Conservation (phyloP, 2,888 invertebrate species). For the Melinaea marsaeus region DNA sequence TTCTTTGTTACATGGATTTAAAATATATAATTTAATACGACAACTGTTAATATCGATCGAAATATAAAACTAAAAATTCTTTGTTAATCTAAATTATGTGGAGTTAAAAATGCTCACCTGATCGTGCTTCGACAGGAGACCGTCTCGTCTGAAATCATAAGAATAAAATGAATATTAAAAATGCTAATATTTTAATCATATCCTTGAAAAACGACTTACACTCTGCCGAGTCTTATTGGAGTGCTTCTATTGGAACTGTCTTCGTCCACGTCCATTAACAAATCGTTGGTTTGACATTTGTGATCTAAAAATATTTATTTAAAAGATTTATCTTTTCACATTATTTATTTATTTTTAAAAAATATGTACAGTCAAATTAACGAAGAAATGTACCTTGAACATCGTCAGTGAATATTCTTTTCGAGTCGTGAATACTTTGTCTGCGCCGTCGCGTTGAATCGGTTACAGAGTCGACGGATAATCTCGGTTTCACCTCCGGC, state of each 20-base stretch:
- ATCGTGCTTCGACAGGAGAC: constrained; percentile 50
- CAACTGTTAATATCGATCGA: no score
- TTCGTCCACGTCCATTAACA: constrained; percentile 58
- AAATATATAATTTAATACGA: no score
- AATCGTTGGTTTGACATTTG: constrained; percentile 48
- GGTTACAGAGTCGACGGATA: constrained; percentile 42
- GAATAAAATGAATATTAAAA: constrained; percentile 16
- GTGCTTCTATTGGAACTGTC: constrained; percentile 57
- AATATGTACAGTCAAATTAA: background rate
- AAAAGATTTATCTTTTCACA: background rate
- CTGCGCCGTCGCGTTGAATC: constrained; percentile 51
- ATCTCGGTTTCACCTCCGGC: constrained; percentile 37
- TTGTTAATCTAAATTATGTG: no score
- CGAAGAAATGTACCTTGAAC: constrained; percentile 34
- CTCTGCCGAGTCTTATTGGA: constrained; percentile 49
- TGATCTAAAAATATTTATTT: constrained; percentile 44
- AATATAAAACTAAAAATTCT: no score
- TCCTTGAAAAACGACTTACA: constrained; percentile 38
- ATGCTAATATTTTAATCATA: background rate
- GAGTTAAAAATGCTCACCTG: constrained; percentile 43
- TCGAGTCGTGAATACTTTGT: constrained; percentile 60
- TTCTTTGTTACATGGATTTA: no score
- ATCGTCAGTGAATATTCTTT: constrained; percentile 44
- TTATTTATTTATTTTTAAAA: background rate
- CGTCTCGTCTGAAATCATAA: constrained; percentile 53